Conservation (phyloP, 1,140 invertebrate genomes). For the Mycetomoellerius zeteki region DNA sequence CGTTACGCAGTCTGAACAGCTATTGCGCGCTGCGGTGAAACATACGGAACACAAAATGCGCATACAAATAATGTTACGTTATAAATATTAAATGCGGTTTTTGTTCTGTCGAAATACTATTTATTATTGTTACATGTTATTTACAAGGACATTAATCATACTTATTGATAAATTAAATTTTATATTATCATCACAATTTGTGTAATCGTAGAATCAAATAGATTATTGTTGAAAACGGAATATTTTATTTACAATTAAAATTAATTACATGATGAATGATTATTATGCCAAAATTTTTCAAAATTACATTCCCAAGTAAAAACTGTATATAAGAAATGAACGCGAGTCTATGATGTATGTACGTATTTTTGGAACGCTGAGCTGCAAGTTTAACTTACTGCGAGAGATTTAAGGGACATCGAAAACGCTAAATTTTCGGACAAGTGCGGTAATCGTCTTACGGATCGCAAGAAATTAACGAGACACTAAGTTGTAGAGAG, state of each 20-base stretch:
- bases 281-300: neutral
- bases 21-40: constrained; percentile 51
- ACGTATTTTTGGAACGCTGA: constrained; percentile 33
- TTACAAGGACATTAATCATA: constrained; percentile 40
- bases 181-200: neutral
- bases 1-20: constrained; percentile 25
- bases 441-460: constrained; percentile 65
- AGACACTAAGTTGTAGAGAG: constrained; percentile 58
- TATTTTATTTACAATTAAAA: neutral
- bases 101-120: constrained; percentile 53
- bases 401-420: constrained; percentile 66
- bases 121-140: constrained; percentile 28
- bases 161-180: constrained; percentile 11
- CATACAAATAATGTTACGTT: constrained; percentile 74
- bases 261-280: neutral
- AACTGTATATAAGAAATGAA: neutral
- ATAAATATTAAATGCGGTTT: constrained; percentile 81
- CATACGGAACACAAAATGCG: constrained; percentile 66
- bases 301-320: neutral
- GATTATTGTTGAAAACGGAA: neutral
- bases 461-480: constrained; percentile 75
- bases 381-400: constrained; percentile 49
- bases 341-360: neutral
- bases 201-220: neutral
- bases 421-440: constrained; percentile 68